Evolutionary conservation across 2,113 vertebrate species (phyloP).

Genomic region (Urocynchramus pylzowi): DNA sequence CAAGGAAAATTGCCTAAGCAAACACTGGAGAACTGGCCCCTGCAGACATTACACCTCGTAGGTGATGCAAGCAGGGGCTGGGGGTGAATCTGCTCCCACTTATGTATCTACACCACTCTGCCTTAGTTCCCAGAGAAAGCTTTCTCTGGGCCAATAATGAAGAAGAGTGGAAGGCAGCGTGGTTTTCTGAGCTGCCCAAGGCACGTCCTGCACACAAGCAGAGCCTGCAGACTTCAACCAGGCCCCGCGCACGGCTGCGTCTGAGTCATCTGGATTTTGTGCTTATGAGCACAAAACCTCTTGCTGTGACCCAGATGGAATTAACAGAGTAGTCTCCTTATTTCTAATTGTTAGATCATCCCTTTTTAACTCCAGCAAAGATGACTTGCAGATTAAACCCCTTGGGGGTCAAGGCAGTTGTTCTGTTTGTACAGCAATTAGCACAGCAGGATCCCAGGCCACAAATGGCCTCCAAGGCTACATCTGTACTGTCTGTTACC

Average conservation of each 20-base stretch:
- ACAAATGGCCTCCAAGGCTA: not conserved
- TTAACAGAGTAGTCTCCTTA: constrained; percentile 2
- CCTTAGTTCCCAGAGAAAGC: not conserved
- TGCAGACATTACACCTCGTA: accelerated
- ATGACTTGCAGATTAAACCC: constrained; percentile 42
- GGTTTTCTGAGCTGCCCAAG: not conserved
- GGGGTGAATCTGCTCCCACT: not conserved
- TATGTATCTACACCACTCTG: not conserved
- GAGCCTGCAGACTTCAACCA: not conserved
- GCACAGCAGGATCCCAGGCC: constrained; percentile 22
- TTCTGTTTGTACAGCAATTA: constrained; percentile 44
- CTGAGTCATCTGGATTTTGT: constrained; percentile 24
- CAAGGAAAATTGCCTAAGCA: not conserved
- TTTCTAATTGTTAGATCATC: constrained; percentile 49
- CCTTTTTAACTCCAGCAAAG: constrained; percentile 26
- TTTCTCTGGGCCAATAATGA: not conserved
- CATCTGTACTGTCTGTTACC: not conserved
- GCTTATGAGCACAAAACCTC: constrained; percentile 9
- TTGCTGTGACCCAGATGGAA: constrained; percentile 37
- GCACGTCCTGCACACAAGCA: not conserved
- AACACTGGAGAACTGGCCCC: not conserved
- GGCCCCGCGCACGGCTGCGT: not conserved
- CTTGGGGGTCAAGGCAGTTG: constrained; percentile 5
- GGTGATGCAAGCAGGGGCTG: not conserved
- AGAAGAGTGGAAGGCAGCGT: not conserved